A percentile compares a stretch with the other conserved stretches of the same genome.
These are phyloP conservation scores for Adelosebastes latens DNA, from an alignment of 2,797 vertebrate genomes.

Conservation along the genomic window DNA sequence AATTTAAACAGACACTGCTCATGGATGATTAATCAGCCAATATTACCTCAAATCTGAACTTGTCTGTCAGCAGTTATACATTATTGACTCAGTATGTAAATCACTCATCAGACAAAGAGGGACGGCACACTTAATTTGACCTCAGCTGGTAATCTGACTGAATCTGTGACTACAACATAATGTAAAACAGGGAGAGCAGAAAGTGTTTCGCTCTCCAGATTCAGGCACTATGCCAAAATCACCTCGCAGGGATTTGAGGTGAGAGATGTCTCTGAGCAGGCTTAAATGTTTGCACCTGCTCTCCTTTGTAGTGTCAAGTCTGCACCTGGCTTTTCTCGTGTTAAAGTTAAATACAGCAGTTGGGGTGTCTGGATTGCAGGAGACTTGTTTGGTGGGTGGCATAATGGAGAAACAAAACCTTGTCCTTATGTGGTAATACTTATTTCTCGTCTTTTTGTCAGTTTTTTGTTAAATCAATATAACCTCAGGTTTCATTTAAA, in stretches of 20 bases:
- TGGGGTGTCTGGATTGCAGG: not conserved
- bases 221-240: slow-evolving; percentile 13
- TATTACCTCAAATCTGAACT: not conserved
- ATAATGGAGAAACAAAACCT: not conserved
- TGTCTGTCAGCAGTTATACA: not conserved
- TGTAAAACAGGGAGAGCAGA: slow-evolving; percentile 26
- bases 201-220: slow-evolving; percentile 8
- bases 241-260: slow-evolving; percentile 17
- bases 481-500: not conserved
- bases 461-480: not conserved
- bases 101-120: slow-evolving; percentile 1
- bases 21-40: not conserved
- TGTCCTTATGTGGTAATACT: not conserved
- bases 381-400: not conserved
- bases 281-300: slow-evolving; percentile 62
- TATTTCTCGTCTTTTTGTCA: not conserved
- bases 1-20: not conserved
- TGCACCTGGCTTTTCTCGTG: slow-evolving; percentile 29
- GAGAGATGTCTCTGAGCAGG: slow-evolving; percentile 12
- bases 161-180: slow-evolving; percentile 12
- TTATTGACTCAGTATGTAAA: not conserved
- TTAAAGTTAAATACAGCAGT: slow-evolving; percentile 11
- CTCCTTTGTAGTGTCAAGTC: slow-evolving; percentile 14
- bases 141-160: not conserved
- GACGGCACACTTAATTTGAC: not conserved